Evolutionary conservation across 2,888 invertebrate genomes (phyloP).

Genomic region (Andricus curvator): DNA sequence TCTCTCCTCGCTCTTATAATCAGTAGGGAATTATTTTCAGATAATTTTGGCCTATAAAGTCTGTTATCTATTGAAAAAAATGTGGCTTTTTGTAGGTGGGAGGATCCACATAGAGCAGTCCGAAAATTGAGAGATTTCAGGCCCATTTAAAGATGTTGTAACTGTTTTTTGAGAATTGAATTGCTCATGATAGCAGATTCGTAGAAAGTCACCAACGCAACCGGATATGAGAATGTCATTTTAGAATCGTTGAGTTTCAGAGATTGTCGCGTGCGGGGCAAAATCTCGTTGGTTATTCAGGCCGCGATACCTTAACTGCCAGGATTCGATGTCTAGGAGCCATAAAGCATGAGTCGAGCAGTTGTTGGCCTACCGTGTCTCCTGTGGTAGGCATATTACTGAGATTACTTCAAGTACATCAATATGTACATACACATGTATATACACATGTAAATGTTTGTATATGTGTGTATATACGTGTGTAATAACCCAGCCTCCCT

Average conservation of each 20-base stretch:
- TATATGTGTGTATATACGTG: slow-evolving; percentile 3
- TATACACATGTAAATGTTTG: too few species aligned
- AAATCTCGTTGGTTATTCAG: slow-evolving; percentile 70
- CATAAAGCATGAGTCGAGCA: slow-evolving; percentile 66
- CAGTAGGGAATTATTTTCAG: too few species aligned
- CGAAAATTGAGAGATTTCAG: too few species aligned
- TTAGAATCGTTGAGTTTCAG: slow-evolving; percentile 57
- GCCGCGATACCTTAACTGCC: slow-evolving; percentile 69
- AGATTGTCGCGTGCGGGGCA: slow-evolving; percentile 67
- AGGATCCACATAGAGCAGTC: too few species aligned
- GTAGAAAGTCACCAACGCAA: background rate
- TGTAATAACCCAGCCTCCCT: slow-evolving; percentile 66
- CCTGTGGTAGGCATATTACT: slow-evolving; percentile 70
- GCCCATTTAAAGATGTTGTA: too few species aligned
- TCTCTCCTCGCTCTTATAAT: too few species aligned
- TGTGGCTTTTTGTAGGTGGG: too few species aligned
- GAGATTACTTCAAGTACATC: slow-evolving; percentile 61
- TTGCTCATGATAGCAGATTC: background rate
- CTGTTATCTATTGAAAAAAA: too few species aligned
- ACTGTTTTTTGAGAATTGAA: background rate
- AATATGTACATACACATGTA: fast-evolving
- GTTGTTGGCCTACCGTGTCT: slow-evolving; percentile 59
- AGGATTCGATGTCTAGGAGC: slow-evolving; percentile 70
- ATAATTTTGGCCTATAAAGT: too few species aligned
- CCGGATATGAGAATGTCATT: slow-evolving; percentile 51